A percentile compares a stretch with the other conserved stretches of the same genome.
phyloP scores from a whole-genome alignment of 2,113 vertebrate genomes.

The Suncus etruscus region DNA sequence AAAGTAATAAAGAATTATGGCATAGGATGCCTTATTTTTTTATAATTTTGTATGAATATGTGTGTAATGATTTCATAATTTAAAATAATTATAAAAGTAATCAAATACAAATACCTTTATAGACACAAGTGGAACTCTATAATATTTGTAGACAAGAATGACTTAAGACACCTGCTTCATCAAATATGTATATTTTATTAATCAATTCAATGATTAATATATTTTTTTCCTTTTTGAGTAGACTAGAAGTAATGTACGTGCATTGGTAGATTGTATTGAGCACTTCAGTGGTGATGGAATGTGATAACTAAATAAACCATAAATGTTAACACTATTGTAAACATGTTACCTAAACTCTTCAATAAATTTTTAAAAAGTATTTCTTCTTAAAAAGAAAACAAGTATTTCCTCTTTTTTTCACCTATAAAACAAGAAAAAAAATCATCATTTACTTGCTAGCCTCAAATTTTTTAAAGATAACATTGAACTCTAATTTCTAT shows the following conservation, averaged over 20 bases:
- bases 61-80: background rate
- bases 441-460: background rate
- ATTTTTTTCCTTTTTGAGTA: background rate
- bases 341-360: too few relatives aligned
- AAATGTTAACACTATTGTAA: too few relatives aligned
- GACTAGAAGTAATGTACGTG: too few relatives aligned
- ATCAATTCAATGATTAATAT: conserved; percentile 38
- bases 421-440: background rate
- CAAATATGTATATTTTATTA: background rate
- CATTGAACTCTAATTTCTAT: background rate
- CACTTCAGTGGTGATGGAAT: too few relatives aligned
- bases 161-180: background rate
- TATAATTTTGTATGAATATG: too few relatives aligned
- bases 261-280: too few relatives aligned
- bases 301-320: too few relatives aligned
- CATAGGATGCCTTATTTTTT: background rate
- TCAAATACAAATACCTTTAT: background rate
- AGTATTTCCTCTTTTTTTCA: background rate
- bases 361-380: too few relatives aligned
- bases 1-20: background rate
- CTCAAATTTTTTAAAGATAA: background rate
- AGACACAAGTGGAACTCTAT: background rate
- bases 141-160: background rate
- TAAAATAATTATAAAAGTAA: background rate
- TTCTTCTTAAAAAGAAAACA: background rate